Percentiles rank a stretch among this genome's conserved stretches.
These are phyloP conservation scores for Pocillopora grandis DNA, from an alignment of 92 coral and sea anemone species.

Conservation along the genomic window DNA sequence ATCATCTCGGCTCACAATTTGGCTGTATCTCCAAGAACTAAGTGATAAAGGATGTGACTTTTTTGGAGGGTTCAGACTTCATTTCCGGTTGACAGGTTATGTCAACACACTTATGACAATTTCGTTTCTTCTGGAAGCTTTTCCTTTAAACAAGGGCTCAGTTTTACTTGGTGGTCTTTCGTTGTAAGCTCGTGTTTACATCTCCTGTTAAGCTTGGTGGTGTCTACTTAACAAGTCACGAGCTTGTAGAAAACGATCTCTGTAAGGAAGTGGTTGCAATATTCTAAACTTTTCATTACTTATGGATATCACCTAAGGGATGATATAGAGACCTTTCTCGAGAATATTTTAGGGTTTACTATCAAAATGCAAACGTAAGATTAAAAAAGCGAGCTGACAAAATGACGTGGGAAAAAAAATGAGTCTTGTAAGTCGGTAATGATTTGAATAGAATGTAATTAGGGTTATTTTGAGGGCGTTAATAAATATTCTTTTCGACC, in stretches of 20 bases:
- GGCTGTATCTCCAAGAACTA: neutral
- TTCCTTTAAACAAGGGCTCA: slow-evolving; percentile 5
- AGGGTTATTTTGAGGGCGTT: neutral
- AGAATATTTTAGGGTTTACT: neutral
- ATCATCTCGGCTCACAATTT: neutral
- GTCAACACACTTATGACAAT: neutral
- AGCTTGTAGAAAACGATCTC: neutral
- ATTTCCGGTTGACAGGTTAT: slow-evolving; percentile 9
- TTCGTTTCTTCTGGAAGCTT: neutral
- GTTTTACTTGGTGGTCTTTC: neutral
- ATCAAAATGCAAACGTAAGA: too few species aligned
- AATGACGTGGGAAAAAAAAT: neutral
- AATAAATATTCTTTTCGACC: neutral
- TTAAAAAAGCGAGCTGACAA: too few species aligned
- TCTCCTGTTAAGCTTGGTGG: neutral
- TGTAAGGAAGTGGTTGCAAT: neutral
- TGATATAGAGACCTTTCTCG: neutral
- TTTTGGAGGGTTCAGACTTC: slow-evolving; percentile 5
- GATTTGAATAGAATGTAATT: neutral
- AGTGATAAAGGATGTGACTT: neutral
- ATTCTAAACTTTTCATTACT: neutral
- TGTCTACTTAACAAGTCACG: neutral
- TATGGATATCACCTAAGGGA: slow-evolving; percentile 2
- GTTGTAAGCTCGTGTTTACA: neutral
- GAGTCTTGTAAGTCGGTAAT: neutral